A percentile compares a stretch with the other conserved stretches of the same genome.
These are phyloP conservation scores for Eilema caniola DNA, from an alignment of 2,888 invertebrate species.

Conservation along the genomic window DNA sequence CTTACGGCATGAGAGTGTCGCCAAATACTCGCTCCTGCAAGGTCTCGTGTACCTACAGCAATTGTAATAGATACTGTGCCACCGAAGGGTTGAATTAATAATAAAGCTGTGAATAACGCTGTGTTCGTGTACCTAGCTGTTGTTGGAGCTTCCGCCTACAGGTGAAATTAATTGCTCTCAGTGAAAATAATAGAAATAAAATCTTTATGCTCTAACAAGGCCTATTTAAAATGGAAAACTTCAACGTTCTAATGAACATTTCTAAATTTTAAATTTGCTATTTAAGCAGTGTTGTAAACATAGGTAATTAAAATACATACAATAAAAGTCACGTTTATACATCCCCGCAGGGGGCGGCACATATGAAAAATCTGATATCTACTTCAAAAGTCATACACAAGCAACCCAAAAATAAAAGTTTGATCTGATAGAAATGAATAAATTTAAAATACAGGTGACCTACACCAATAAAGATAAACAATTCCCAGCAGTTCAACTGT, in stretches of 20 bases:
- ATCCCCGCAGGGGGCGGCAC: background rate
- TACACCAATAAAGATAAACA: background rate
- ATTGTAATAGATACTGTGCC: no score
- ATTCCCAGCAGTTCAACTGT: background rate
- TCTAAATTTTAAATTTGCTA: background rate
- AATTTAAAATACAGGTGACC: background rate
- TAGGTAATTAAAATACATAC: no score
- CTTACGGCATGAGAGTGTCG: background rate
- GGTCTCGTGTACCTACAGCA: no score
- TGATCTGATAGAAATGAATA: background rate
- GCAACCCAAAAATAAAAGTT: no score
- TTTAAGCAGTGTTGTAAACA: background rate
- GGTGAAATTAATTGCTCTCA: background rate
- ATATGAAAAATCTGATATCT: background rate
- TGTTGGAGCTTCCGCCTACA: background rate
- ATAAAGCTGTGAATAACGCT: background rate
- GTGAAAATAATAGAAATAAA: background rate
- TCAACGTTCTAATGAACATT: background rate
- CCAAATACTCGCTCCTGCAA: background rate
- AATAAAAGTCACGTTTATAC: background rate
- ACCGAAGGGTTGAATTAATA: no score
- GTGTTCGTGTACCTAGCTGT: background rate
- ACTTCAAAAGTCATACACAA: background rate
- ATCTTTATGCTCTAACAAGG: background rate
- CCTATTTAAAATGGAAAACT: background rate